Conservation (phyloP, 2,888 invertebrate genomes). For the Plagodis dolabraria region DNA sequence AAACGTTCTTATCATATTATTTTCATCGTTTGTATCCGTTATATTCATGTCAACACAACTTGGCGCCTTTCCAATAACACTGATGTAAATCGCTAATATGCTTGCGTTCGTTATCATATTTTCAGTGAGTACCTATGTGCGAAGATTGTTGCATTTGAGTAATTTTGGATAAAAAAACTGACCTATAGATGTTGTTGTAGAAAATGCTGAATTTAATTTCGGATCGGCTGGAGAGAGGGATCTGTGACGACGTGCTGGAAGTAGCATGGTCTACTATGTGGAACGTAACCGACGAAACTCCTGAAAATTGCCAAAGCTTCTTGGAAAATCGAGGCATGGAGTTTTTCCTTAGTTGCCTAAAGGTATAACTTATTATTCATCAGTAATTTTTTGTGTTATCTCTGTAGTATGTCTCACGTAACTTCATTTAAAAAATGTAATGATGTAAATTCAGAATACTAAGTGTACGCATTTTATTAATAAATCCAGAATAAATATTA, state of each 20-base stretch:
- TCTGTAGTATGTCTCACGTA: too few relatives aligned
- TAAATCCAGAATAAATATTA: too few relatives aligned
- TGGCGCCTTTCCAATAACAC: too few relatives aligned
- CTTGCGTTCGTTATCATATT: background rate
- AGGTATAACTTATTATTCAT: slow-evolving; percentile 78
- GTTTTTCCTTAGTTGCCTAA: slow-evolving; percentile 94
- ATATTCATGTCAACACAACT: background rate
- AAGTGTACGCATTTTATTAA: too few relatives aligned
- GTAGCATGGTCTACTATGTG: slow-evolving; percentile 99
- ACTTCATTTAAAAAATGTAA: too few relatives aligned
- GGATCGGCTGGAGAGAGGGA: slow-evolving; percentile 89
- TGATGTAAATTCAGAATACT: too few relatives aligned
- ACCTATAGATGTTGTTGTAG: slow-evolving; percentile 54
- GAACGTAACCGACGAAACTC: slow-evolving; percentile 99
- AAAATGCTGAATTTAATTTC: slow-evolving; percentile 94
- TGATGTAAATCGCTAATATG: background rate
- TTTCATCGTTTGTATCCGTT: background rate
- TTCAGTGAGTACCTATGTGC: background rate
- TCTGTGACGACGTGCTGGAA: slow-evolving; percentile 98
- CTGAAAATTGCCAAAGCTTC: slow-evolving; percentile 96
- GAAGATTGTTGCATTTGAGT: background rate
- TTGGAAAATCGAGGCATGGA: slow-evolving; percentile 95
- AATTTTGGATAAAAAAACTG: background rate
- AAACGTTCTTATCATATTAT: background rate
- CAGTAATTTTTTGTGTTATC: too few relatives aligned